phyloP scores from a whole-genome alignment of 1,140 invertebrate species.

The Procambarus virginalis region DNA sequence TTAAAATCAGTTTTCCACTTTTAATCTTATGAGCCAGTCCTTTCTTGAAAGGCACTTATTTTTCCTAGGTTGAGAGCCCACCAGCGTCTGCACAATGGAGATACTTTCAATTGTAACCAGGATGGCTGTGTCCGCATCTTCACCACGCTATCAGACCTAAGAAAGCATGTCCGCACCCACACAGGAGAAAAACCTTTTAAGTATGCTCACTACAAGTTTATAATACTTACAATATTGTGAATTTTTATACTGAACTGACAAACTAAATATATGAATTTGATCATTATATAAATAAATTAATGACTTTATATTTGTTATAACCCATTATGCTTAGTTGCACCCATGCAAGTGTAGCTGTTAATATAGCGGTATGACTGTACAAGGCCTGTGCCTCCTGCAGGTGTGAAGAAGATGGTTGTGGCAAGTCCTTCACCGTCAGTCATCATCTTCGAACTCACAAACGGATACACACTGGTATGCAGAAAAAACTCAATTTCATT shows the following conservation, averaged over 20 bases:
- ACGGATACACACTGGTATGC: conserved; percentile 79
- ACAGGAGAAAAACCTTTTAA: conserved; percentile 69
- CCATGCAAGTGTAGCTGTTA: not conserved
- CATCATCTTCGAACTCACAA: conserved; percentile 93
- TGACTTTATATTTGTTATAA: not conserved
- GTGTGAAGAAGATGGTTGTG: conserved; percentile 81
- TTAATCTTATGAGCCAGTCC: no score
- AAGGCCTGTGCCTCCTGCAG: conserved; percentile 4
- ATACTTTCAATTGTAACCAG: conserved; percentile 89
- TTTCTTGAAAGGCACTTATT: not conserved
- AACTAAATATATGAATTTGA: no score
- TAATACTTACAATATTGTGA: conserved; percentile 68
- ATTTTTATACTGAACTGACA: no score
- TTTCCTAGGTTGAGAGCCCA: conserved; percentile 87
- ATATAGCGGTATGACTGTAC: not conserved
- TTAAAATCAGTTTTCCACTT: no score
- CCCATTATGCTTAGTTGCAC: not conserved
- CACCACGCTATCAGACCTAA: conserved; percentile 84
- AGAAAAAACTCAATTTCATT: no score
- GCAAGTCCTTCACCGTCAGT: conserved; percentile 92
- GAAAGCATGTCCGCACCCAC: conserved; percentile 66
- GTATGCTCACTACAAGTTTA: conserved; percentile 22
- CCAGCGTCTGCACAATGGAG: conserved; percentile 92
- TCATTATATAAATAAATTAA: no score
- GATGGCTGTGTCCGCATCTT: conserved; percentile 92